Evolutionary conservation across 30 jellyfish, hydroid and myxozoan species (phyloP), one percentile per base, ranked within the genome.

Genomic region (Aurelia sp.): DNA sequence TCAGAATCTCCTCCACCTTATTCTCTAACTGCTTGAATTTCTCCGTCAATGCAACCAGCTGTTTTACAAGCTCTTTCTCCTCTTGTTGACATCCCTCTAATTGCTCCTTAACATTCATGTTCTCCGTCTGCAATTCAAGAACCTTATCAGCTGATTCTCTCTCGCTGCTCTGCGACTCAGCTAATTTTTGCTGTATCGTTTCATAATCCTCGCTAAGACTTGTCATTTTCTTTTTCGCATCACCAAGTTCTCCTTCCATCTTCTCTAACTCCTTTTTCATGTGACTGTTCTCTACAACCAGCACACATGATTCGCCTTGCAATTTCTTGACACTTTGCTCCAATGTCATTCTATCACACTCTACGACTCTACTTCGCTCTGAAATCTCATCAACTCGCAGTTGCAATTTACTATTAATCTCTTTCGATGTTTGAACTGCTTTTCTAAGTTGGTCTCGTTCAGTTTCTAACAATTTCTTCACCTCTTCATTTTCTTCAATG

Each of bases 281-380:
- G 76, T 96, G 99, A 58, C 88, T 90, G 81, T 96, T 96, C 81
- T 96, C 99, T 2, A 90, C 90, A 1, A 74, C 66, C 88, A 96
- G 53, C 27, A 96, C 96, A 58, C 95, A 74, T 6, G 98, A 59
- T 71, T 96, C 99, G 38, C 91, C 95, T 50, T 91, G 97, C 53
- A 96, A 55, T 52, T 86, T 84, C 80, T 81, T 80, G 83, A 96
- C 73, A 72, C 95, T 86, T 59, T 86, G 90, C 68, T 87, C 88
- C 27, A 96, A 55, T 9, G 91, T 76, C 38, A 44, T 64, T 64
- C 91, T 91, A 78, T 96, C 99, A 62, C 87, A 81, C 63, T 96
- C 99, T 1, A 96, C 85, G 5, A 77, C 74, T 11, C 95, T 93
- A 84, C 91, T 96, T 47, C 78, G 80, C 72, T 96, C 99, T 19